Evolutionary conservation across 2,888 invertebrate species (phyloP).

Genomic region (Andrena fulva): DNA sequence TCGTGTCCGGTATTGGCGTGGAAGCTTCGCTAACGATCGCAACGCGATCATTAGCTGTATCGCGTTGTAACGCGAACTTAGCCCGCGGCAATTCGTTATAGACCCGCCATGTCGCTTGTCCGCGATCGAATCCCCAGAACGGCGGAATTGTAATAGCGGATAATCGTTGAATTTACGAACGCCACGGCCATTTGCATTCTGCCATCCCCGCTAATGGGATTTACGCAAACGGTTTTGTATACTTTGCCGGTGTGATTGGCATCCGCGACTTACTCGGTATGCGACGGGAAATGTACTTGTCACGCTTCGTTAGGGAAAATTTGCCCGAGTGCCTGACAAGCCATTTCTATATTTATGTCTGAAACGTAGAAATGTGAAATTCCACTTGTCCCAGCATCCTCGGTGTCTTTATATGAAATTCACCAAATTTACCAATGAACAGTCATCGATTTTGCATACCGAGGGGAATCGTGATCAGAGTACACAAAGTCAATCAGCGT

Average conservation of each 20-base stretch:
- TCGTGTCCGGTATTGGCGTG: not conserved
- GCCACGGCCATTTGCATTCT: slow-evolving; percentile 41
- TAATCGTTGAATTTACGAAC: slow-evolving; percentile 60
- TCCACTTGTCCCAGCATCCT: not conserved
- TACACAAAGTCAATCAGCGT: not conserved
- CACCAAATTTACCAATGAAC: not conserved
- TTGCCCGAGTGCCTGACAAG: not conserved
- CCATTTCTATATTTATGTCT: too few species aligned
- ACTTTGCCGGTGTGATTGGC: slow-evolving; percentile 29
- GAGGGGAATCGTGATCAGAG: not conserved
- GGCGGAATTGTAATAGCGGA: slow-evolving; percentile 57
- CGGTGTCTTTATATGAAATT: too few species aligned
- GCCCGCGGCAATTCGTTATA: slow-evolving; percentile 50
- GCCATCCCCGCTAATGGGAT: slow-evolving; percentile 48
- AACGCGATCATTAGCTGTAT: slow-evolving; percentile 14
- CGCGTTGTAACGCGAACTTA: slow-evolving; percentile 32
- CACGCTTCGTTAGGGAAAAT: not conserved
- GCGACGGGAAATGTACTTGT: not conserved
- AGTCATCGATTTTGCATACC: not conserved
- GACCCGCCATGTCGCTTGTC: slow-evolving; percentile 45
- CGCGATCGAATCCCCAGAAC: slow-evolving; percentile 47
- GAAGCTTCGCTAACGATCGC: slow-evolving; percentile 19
- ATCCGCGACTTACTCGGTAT: not conserved
- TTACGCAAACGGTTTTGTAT: slow-evolving; percentile 32
- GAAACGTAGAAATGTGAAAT: not conserved